Evolutionary conservation across 1,140 invertebrate genomes (phyloP).

Genomic region (Drosophila gunungcola): DNA sequence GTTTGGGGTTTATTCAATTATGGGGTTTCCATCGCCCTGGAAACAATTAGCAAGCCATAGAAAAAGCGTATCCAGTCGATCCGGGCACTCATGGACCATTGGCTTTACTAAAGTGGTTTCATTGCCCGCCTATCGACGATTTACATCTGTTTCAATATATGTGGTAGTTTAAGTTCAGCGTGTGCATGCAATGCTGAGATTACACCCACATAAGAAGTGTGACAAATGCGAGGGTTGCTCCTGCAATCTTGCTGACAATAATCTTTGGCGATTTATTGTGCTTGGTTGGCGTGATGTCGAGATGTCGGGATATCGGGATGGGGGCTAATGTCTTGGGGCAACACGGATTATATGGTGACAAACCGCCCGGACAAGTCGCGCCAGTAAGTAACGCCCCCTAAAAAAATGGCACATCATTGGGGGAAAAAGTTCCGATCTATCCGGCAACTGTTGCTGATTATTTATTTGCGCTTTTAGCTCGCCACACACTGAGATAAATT

Average conservation of each 20-base stretch:
- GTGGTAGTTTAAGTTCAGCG: conserved; percentile 3
- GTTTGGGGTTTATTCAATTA: conserved; percentile 44
- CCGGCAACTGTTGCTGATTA: conserved; percentile 83
- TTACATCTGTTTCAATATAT: conserved; percentile 72
- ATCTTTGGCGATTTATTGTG: conserved; percentile 79
- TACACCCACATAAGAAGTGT: conserved; percentile 43
- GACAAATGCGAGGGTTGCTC: conserved; percentile 72
- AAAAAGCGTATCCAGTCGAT: conserved; percentile 13
- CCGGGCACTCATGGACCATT: conserved; percentile 40
- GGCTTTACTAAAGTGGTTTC: conserved; percentile 52
- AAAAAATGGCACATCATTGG: conserved; percentile 13
- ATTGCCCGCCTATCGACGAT: conserved; percentile 57
- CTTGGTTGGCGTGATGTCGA: not conserved
- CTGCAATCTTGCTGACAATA: conserved; percentile 68
- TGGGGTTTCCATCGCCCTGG: conserved; percentile 28
- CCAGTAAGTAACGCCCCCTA: conserved; percentile 44
- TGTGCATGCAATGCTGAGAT: conserved; percentile 55
- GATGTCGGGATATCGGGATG: conserved; percentile 35
- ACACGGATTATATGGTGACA: conserved; percentile 70
- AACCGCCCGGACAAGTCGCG: conserved; percentile 48
- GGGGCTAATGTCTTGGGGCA: conserved; percentile 68
- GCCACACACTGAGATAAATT: conserved; percentile 49
- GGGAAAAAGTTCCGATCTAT: conserved; percentile 70
- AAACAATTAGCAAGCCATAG: conserved; percentile 63
- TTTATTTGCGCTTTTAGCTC: conserved; percentile 80